Conservation (phyloP, 2,888 invertebrate genomes). For the Brenthis daphne region DNA sequence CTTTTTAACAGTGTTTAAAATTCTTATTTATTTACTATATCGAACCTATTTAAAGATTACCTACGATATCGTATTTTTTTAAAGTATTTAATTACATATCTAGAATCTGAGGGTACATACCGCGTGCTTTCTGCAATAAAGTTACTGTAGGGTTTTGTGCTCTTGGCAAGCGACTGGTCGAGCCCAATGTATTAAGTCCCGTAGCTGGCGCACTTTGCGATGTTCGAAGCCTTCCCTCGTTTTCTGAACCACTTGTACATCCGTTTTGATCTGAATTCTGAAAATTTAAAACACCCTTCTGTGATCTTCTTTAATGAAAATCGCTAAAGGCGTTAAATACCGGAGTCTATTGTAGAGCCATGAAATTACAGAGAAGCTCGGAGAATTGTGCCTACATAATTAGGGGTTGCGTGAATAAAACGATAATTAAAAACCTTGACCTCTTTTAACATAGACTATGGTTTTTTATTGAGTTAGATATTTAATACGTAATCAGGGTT, state of each 20-base stretch:
- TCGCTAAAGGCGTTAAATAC: background rate
- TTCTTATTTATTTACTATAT: no score
- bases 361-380: constrained; percentile 3
- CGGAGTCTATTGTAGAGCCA: constrained; percentile 14
- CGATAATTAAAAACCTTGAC: constrained; percentile 11
- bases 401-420: constrained; percentile 13
- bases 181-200: constrained; percentile 71
- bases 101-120: constrained; percentile 65
- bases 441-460: background rate
- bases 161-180: constrained; percentile 85
- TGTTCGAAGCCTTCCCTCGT: constrained; percentile 74
- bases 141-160: constrained; percentile 95
- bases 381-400: constrained; percentile 9
- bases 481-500: background rate
- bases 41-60: no score
- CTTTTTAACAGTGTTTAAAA: no score
- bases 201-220: constrained; percentile 86
- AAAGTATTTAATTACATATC: background rate
- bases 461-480: background rate
- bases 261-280: constrained; percentile 73
- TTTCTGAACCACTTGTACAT: constrained; percentile 72
- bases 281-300: constrained; percentile 43
- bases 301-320: constrained; percentile 4
- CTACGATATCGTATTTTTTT: background rate
- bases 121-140: constrained; percentile 93